These are phyloP conservation scores for Amphiura filiformis DNA, from an alignment of 35 echinoderm and acorn worm species.

Conservation along the genomic window DNA sequence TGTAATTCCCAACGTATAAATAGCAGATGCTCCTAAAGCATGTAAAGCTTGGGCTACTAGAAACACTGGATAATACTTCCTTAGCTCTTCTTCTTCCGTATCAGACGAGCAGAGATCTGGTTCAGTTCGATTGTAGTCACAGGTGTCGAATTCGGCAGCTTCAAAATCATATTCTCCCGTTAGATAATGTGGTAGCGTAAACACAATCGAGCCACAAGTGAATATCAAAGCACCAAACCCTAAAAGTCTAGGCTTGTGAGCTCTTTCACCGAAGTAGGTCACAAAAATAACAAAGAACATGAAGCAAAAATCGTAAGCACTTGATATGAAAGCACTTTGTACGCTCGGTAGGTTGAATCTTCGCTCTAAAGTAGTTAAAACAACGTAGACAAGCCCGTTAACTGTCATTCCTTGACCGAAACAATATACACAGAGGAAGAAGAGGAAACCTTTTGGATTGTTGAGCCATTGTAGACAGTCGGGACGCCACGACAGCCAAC, in stretches of 20 bases:
- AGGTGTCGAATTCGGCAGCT: conserved; percentile 23
- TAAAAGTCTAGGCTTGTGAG: conserved; percentile 65
- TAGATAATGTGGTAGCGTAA: conserved; percentile 65
- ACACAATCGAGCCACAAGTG: conserved; percentile 51
- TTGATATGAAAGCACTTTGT: conserved; percentile 56
- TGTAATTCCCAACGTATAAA: conserved; percentile 73
- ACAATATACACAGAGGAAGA: conserved; percentile 38
- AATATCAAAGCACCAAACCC: conserved; percentile 68
- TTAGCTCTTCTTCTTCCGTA: neutral
- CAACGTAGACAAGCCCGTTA: conserved; percentile 72
- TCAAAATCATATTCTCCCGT: conserved; percentile 51
- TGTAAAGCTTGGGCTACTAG: conserved; percentile 56
- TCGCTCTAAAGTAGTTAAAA: conserved; percentile 60
- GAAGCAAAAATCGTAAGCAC: conserved; percentile 52
- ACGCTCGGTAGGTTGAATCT: conserved; percentile 67
- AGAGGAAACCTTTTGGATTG: conserved; percentile 44
- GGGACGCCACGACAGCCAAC: conserved; percentile 17
- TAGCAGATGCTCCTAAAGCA: conserved; percentile 60
- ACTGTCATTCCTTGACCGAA: conserved; percentile 71
- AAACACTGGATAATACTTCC: conserved; percentile 63
- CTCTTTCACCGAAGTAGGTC: conserved; percentile 73
- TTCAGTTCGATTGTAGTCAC: conserved; percentile 17
- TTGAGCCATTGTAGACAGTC: conserved; percentile 37
- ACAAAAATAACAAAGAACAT: conserved; percentile 72
- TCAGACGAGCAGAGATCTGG: neutral